Evolutionary conservation across 2,888 invertebrate species (phyloP).

Genomic region (Hyposoter didymator): DNA sequence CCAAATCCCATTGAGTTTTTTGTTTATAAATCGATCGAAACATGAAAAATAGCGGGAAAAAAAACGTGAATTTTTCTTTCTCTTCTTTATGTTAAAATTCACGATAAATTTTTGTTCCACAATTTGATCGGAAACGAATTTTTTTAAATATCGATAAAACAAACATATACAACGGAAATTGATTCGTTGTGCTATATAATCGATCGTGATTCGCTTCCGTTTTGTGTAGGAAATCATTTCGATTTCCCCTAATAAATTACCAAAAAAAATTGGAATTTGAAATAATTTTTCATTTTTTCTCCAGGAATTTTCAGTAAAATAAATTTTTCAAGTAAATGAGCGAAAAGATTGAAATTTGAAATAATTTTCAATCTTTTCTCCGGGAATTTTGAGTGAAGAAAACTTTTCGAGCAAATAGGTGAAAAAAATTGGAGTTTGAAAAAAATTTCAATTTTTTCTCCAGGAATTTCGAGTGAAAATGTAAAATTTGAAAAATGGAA

Average conservation of each 20-base stretch:
- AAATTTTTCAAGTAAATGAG: neutral
- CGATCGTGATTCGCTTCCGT: neutral
- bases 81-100: neutral
- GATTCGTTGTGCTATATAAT: neutral
- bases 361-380: neutral
- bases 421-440: neutral
- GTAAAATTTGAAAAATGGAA: neutral
- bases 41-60: neutral
- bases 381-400: too few relatives aligned
- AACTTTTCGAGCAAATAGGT: too few relatives aligned
- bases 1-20: neutral
- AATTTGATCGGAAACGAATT: neutral
- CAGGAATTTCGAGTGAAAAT: neutral
- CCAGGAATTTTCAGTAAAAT: neutral
- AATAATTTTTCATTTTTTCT: neutral
- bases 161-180: neutral
- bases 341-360: neutral
- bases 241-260: neutral
- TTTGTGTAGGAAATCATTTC: neutral
- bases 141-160: neutral
- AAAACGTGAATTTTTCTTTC: neutral
- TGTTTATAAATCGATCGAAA: neutral
- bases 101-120: neutral
- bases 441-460: neutral
- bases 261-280: constrained; percentile 3